Evolutionary conservation across 1,140 invertebrate genomes (phyloP), one percentile per base, ranked within the genome.

Genomic region (Matsumurasca onukii): DNA sequence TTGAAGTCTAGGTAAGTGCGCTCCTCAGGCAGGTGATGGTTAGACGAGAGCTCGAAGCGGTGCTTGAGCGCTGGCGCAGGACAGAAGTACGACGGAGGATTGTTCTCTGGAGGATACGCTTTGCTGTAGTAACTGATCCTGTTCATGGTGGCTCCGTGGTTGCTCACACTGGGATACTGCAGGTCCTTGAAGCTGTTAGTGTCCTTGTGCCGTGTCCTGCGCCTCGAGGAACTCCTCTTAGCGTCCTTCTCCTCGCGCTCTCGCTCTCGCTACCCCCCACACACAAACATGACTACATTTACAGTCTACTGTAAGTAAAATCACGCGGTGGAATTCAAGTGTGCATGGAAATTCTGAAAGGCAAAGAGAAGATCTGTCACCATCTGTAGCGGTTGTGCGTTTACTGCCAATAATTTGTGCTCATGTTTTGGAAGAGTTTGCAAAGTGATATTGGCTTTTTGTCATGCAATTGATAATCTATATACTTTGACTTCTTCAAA

Each of bases 41-140:
- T 13, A 22, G 13, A 25, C 45, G 15, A 17, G 20, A 52, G 31
- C 17, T 71, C 69, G 39, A 70, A 71, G 3, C 67, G 15, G 27
- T 68, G 67, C 1, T 27, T 30, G 22, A 65, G 59, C 24, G 67
- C 29, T 12, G 69, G 71, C 1, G 70, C 57, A 2, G 73, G 72
- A 48, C 69, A 74, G 66, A 72, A 74, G 62, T 74, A 74, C 15
- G 67, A 61, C 22, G 68, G 51, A 13, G 59, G 45, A 9, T 31
- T 65, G 49, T 30, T 51, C 15, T 48, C 62, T 1, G 62, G 31
- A 17, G 70, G 71, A 29, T 67, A 71, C 51, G 68, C 65, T 51
- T 68, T 69, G 34, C 67, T 70, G 70, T 74, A 74, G 70, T 69
- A 73, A 63, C 39, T 66, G 65, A 70, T 72, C 27, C 69, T 63